These are phyloP conservation scores for Petrolisthes cinctipes DNA, from an alignment of 2,888 invertebrate species.

Conservation along the genomic window DNA sequence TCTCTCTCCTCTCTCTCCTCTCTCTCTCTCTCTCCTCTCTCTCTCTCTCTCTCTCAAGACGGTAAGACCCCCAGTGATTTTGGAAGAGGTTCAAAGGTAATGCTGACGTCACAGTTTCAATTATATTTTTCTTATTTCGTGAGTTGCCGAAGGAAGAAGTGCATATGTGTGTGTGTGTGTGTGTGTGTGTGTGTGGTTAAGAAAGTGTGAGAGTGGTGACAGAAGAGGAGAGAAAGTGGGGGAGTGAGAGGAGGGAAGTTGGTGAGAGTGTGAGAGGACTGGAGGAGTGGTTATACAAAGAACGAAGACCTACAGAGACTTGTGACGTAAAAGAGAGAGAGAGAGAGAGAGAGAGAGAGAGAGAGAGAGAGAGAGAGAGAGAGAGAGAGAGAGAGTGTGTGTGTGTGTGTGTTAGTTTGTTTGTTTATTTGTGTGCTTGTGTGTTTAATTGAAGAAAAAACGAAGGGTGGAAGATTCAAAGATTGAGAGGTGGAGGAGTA, in stretches of 20 bases:
- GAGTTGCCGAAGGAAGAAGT: neutral
- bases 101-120: neutral
- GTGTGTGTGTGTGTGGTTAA: slow-evolving; percentile 5
- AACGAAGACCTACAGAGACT: neutral
- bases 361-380: neutral
- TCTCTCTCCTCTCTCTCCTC: too few relatives aligned
- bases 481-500: too few relatives aligned
- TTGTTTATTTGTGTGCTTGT: too few relatives aligned
- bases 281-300: neutral
- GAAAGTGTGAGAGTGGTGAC: neutral
- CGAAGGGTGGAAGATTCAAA: neutral
- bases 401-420: too few relatives aligned
- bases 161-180: neutral
- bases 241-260: neutral
- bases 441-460: neutral
- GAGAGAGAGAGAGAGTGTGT: neutral
- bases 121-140: neutral
- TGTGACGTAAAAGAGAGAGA: neutral
- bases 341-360: slow-evolving; percentile 18
- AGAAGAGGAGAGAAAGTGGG: neutral
- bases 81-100: neutral
- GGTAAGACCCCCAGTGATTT: neutral
- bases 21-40: too few relatives aligned
- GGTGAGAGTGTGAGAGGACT: neutral
- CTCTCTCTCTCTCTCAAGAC: too few relatives aligned